A percentile compares a stretch with the other conserved stretches of the same genome.
phyloP scores from a whole-genome alignment of 1,140 invertebrate genomes.

The Drosophila carrolli region DNA sequence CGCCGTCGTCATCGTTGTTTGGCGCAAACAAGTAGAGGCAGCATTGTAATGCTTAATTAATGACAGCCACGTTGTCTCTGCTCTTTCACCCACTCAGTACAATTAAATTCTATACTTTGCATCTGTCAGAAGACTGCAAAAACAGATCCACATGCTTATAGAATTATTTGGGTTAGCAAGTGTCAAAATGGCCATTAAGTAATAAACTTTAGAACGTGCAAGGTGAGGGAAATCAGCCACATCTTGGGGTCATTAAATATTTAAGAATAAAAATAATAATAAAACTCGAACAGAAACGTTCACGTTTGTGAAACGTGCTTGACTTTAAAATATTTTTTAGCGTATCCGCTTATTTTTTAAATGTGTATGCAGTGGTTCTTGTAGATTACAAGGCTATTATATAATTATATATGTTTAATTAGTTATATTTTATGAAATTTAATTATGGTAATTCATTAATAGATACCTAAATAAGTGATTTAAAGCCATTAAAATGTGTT shows the following conservation, averaged over 20 bases:
- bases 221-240: too few species aligned
- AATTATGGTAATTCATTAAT: too few species aligned
- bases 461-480: too few species aligned
- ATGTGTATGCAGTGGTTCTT: too few species aligned
- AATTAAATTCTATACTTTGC: slow-evolving; percentile 13
- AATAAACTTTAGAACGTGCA: background rate
- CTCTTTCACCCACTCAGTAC: background rate
- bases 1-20: slow-evolving; percentile 40
- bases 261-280: background rate
- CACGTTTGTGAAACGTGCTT: too few species aligned
- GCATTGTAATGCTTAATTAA: slow-evolving; percentile 43
- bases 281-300: background rate
- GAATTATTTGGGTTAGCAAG: slow-evolving; percentile 14
- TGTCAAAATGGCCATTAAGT: background rate
- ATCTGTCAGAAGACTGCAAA: background rate
- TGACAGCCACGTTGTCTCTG: slow-evolving; percentile 9
- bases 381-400: too few species aligned
- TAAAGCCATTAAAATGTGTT: background rate
- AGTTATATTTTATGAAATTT: too few species aligned
- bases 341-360: too few species aligned
- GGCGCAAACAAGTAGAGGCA: slow-evolving; percentile 22
- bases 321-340: too few species aligned
- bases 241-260: background rate
- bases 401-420: too few species aligned
- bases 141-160: background rate